Percentiles rank a stretch among this genome's conserved stretches.
These are phyloP conservation scores for Aratinga solstitialis DNA, from an alignment of 2,797 vertebrate genomes.

Conservation along the genomic window DNA sequence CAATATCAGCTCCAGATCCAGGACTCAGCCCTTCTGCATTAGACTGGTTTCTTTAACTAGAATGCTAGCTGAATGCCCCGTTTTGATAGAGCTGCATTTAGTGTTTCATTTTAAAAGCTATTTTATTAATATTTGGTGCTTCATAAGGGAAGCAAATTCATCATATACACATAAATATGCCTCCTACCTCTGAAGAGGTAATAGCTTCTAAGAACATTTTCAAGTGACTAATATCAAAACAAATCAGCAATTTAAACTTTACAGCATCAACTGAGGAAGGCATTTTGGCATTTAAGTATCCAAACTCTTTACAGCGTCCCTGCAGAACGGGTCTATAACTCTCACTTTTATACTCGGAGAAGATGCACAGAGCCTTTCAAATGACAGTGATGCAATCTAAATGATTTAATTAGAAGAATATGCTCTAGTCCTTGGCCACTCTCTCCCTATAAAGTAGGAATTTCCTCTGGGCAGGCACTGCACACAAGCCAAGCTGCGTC, in stretches of 20 bases:
- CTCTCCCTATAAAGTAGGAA: conserved; percentile 36
- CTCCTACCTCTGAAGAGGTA: background rate
- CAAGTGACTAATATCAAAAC: background rate
- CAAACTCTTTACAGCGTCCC: background rate
- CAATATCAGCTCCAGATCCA: background rate
- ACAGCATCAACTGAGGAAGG: background rate
- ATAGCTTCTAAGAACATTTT: background rate
- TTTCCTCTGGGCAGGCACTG: conserved; percentile 50
- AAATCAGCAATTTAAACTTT: background rate
- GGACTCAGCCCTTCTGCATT: background rate
- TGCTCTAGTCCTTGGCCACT: conserved; percentile 10
- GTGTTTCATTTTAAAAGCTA: background rate
- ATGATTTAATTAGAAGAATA: conserved; percentile 58
- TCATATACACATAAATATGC: background rate
- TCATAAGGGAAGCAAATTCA: background rate
- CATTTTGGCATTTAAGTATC: background rate
- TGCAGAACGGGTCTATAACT: background rate
- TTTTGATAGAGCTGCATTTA: background rate
- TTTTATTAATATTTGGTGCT: background rate
- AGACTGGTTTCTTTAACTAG: background rate
- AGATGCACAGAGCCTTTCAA: background rate
- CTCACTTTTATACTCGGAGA: background rate
- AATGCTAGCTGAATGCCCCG: background rate
- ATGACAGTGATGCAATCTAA: background rate
- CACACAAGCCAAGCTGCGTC: background rate